phyloP scores from a whole-genome alignment of 2,888 invertebrate species.

The Sinotaia quadrata region DNA sequence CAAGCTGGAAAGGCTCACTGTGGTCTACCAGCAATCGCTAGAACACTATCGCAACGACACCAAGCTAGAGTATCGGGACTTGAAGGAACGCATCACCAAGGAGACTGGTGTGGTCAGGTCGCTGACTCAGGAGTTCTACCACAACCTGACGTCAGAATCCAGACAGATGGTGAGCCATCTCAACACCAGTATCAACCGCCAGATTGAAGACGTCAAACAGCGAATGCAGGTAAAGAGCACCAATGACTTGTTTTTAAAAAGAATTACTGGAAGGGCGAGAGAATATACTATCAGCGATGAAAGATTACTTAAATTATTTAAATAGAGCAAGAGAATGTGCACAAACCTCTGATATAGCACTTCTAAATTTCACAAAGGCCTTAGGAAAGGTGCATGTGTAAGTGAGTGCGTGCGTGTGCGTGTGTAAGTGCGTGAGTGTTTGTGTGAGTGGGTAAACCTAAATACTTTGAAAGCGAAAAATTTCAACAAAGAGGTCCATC shows the following conservation, averaged over 20 bases:
- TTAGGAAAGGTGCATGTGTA: background rate
- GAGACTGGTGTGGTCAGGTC: slow-evolving; percentile 23
- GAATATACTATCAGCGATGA: no score
- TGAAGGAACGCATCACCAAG: slow-evolving; percentile 27
- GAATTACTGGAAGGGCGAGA: no score
- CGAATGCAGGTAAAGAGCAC: slow-evolving; percentile 11
- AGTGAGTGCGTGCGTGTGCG: background rate
- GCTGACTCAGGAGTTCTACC: slow-evolving; percentile 27
- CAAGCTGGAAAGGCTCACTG: slow-evolving; percentile 36
- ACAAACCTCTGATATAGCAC: no score
- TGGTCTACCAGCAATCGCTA: slow-evolving; percentile 43
- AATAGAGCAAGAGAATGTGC: no score
- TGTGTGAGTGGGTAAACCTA: no score
- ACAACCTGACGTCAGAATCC: slow-evolving; percentile 35
- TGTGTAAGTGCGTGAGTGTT: background rate
- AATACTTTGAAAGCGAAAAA: no score
- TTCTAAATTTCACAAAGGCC: no score
- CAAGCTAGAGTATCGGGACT: slow-evolving; percentile 32
- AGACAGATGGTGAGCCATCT: slow-evolving; percentile 11
- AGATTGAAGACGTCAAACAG: slow-evolving; percentile 18
- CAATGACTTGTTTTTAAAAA: no score
- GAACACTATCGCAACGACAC: slow-evolving; percentile 50
- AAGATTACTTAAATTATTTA: no score
- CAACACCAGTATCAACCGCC: slow-evolving; percentile 25
- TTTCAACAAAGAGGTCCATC: no score